Evolutionary conservation across 2,797 vertebrate species (phyloP).

Genomic region (Ammospiza maritima): DNA sequence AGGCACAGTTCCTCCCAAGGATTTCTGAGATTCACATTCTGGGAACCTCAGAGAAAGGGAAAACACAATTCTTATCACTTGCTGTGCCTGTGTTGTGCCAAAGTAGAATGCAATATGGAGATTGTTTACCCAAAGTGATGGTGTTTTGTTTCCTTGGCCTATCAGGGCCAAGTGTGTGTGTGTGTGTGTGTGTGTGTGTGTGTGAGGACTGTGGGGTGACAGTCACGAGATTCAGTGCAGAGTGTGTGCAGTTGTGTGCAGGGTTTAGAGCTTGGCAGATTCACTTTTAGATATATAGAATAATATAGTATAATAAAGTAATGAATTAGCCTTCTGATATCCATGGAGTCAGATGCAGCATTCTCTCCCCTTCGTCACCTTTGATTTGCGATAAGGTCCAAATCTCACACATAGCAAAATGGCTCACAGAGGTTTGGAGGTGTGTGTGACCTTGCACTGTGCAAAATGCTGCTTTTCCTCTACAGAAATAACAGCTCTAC

Average conservation of each 20-base stretch:
- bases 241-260: not conserved
- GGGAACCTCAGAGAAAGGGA: not conserved
- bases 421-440: fast-evolving
- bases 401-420: fast-evolving
- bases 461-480: not conserved
- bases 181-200: too few species aligned
- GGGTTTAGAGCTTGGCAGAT: not conserved
- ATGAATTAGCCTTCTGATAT: not conserved
- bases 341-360: not conserved
- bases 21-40: not conserved
- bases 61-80: not conserved
- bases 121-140: not conserved
- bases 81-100: not conserved
- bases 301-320: not conserved
- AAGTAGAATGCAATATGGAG: not conserved
- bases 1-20: not conserved
- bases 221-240: not conserved
- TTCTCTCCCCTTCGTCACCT: not conserved
- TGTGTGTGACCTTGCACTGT: fast-evolving
- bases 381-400: fast-evolving
- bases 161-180: not conserved
- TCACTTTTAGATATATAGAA: not conserved
- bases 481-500: not conserved
- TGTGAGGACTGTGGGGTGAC: not conserved
- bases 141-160: not conserved